Conservation (phyloP, 2,797 vertebrate species). For the Peromyscus attwateri region DNA sequence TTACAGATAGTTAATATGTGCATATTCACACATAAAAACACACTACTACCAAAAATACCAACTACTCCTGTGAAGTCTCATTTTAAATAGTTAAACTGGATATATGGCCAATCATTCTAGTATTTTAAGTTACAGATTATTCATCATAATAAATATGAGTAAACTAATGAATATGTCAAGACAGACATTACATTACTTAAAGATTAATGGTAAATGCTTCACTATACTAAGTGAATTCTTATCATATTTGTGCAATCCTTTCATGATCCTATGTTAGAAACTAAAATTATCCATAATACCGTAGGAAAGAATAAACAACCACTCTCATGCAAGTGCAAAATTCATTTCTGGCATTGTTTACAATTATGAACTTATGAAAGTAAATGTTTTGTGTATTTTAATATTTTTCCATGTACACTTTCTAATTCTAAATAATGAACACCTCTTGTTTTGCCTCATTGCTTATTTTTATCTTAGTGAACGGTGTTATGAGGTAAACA, state of each 20-base stretch:
- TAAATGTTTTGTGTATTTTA: neutral
- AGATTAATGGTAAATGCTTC: neutral
- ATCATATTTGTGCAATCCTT: conserved; percentile 10
- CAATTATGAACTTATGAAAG: neutral
- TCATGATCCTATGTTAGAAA: neutral
- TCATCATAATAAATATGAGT: neutral
- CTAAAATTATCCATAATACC: neutral
- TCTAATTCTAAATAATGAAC: neutral
- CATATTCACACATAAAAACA: neutral
- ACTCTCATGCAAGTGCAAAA: neutral
- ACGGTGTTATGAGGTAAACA: neutral
- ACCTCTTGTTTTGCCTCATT: neutral
- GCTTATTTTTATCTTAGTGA: conserved; percentile 4
- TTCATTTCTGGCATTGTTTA: neutral
- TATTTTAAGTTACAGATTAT: neutral
- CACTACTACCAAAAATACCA: too few species aligned
- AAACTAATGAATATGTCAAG: neutral
- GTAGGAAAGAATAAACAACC: conserved; percentile 8
- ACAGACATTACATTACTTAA: neutral
- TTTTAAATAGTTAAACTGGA: neutral
- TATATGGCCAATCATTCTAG: neutral
- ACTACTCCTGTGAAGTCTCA: neutral
- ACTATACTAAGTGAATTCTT: conserved; percentile 38
- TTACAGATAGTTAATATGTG: neutral
- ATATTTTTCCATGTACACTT: neutral